Conservation (phyloP, 2,797 vertebrate species). For the Adrianichthys oophorus region DNA sequence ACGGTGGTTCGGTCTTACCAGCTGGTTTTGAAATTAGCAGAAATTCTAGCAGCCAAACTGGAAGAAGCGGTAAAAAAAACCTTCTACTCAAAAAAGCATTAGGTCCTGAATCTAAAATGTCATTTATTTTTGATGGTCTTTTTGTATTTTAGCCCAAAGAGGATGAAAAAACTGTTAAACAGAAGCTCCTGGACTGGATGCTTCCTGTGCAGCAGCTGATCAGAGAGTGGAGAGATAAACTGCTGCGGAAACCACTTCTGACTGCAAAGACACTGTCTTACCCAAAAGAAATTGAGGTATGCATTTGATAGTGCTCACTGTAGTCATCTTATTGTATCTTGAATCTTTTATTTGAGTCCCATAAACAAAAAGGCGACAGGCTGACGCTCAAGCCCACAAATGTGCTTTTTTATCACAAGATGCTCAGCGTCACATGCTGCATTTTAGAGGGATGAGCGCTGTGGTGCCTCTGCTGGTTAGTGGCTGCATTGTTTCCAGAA, state of each 20-base stretch:
- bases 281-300: slow-evolving; percentile 70
- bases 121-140: neutral
- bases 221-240: slow-evolving; percentile 40
- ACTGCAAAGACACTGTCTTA: slow-evolving; percentile 22
- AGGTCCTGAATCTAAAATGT: too few species aligned
- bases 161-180: slow-evolving; percentile 14
- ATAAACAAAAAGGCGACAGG: too few species aligned
- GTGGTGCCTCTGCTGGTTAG: too few species aligned
- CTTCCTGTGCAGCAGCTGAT: slow-evolving; percentile 1
- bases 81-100: accelerated
- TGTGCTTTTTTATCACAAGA: too few species aligned
- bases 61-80: slow-evolving; percentile 41
- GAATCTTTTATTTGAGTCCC: too few species aligned
- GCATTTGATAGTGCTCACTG: neutral
- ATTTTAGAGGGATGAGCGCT: too few species aligned
- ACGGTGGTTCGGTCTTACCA: slow-evolving; percentile 53
- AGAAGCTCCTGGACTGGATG: slow-evolving; percentile 13
- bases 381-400: too few species aligned
- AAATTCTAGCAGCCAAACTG: slow-evolving; percentile 32
- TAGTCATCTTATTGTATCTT: too few species aligned
- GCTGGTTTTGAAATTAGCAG: slow-evolving; percentile 62
- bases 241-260: slow-evolving; percentile 37
- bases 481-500: too few species aligned
- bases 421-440: too few species aligned
- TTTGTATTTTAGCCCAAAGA: slow-evolving; percentile 29